Evolutionary conservation across 2,888 invertebrate genomes (phyloP), one percentile per base, ranked within the genome.

Genomic region (Ectobius pallidus): DNA sequence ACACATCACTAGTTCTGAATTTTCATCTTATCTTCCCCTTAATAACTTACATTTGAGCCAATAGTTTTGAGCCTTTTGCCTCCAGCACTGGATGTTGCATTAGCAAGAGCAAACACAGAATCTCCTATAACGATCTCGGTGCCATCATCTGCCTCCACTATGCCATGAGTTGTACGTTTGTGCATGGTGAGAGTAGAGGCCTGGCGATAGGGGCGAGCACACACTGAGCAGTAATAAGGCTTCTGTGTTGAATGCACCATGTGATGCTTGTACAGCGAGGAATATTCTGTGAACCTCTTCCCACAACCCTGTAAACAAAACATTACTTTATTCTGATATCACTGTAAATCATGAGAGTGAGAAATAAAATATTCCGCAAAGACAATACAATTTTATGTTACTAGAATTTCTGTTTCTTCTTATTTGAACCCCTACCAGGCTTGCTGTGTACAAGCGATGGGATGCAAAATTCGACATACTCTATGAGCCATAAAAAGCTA

Each of bases 201-300:
- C 79, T 89, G 89, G 42, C 90, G 83, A 77, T 89, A 90, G 65
- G 85, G 85, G 77, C 87, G 86, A 1, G 85, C 85, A 79, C 90
- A 90, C 72, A 86, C 82, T 75, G 84, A 83, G 78, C 90, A 90
- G 62, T 84, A 83, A 77, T 87, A 88, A 3, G 87, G 87, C 78
- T 87, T 87, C 73, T 85, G 83, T 69, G 87, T 86, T 27, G 88
- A 87, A 80, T 91, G 90, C 4, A 85, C 88, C 44, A 86, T 83
- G 77, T 89, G 87, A 80, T 90, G 90, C 79, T 90, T 90, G 80
- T 90, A 90, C 20, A 90, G 84, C 77, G 89, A 90, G 67, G 90
- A 90, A 80, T 90, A 91, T 80, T 91, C 91, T 0, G 90, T 90
- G 78, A 91, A 91, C 62, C 89, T 82, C 79, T 89, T 88, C 25